Evolutionary conservation across 2,797 vertebrate species (phyloP).

Genomic region (Labroides dimidiatus): DNA sequence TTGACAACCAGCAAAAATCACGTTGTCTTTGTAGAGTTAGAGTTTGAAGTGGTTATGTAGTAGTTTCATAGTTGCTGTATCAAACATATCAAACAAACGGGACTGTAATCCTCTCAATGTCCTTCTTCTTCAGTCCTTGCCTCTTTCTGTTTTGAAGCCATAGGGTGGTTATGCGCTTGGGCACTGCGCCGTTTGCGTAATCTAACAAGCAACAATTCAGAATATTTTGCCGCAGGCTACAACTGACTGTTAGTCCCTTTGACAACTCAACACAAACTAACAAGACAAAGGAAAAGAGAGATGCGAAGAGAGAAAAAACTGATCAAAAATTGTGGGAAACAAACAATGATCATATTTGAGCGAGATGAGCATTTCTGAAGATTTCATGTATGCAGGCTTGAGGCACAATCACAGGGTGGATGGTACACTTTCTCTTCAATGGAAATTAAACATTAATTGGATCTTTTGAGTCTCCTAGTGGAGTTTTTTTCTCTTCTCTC

Average conservation of each 20-base stretch:
- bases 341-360: slow-evolving; percentile 14
- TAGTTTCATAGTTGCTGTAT: neutral
- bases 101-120: neutral
- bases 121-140: neutral
- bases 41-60: neutral
- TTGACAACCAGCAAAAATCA: neutral
- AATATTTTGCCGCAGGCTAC: slow-evolving; percentile 7
- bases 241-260: slow-evolving; percentile 20
- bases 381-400: slow-evolving; percentile 16
- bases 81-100: neutral
- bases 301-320: neutral
- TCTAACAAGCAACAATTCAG: slow-evolving; percentile 16
- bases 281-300: slow-evolving; percentile 10
- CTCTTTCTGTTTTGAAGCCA: slow-evolving; percentile 1
- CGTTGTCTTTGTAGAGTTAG: slow-evolving; percentile 18
- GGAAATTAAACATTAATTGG: slow-evolving; percentile 10
- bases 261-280: slow-evolving; percentile 20
- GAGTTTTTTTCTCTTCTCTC: neutral
- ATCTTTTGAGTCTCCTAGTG: neutral
- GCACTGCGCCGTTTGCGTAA: neutral
- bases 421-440: neutral
- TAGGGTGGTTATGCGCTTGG: slow-evolving; percentile 12
- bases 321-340: neutral
- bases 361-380: slow-evolving; percentile 2
- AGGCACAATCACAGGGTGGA: slow-evolving; percentile 1